Percentiles rank a stretch among this genome's conserved stretches.
These are phyloP conservation scores for Myoxocephalus aenaeus DNA, from an alignment of 2,797 vertebrate genomes.

Conservation along the genomic window DNA sequence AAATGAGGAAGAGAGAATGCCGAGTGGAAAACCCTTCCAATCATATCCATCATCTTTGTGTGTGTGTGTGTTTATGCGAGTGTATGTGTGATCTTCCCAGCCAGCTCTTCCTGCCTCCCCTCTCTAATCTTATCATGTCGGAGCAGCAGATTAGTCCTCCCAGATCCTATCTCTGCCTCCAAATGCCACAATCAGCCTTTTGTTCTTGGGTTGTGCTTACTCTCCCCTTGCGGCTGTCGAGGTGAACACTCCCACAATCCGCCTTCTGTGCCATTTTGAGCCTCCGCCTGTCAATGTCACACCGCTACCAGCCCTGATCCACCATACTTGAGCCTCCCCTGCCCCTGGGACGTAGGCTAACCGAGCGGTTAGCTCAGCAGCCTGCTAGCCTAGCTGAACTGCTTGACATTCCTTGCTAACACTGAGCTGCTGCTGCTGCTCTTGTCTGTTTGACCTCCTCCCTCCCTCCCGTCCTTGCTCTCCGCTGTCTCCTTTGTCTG, in stretches of 20 bases:
- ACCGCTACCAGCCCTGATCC: constrained; percentile 51
- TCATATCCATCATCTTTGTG: constrained; percentile 77
- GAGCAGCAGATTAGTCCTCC: constrained; percentile 83
- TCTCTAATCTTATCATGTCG: constrained; percentile 85
- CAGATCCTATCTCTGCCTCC: constrained; percentile 78
- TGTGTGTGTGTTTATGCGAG: constrained; percentile 38
- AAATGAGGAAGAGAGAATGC: constrained; percentile 63
- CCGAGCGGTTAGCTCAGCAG: constrained; percentile 72
- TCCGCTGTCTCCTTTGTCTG: constrained; percentile 67
- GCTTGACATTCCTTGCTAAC: constrained; percentile 77
- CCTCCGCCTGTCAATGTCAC: constrained; percentile 67
- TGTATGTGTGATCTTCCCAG: constrained; percentile 69
- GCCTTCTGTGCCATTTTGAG: constrained; percentile 62
- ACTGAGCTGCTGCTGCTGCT: constrained; percentile 44
- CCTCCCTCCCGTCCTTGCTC: constrained; percentile 15
- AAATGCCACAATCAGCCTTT: constrained; percentile 81
- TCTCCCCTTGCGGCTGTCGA: constrained; percentile 60
- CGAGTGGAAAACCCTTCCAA: constrained; percentile 80
- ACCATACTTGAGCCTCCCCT: constrained; percentile 43
- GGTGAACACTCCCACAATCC: constrained; percentile 64
- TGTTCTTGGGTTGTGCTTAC: constrained; percentile 71
- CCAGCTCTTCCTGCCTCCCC: constrained; percentile 77
- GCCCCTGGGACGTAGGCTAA: constrained; percentile 61
- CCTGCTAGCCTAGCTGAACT: constrained; percentile 65
- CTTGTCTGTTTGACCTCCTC: constrained; percentile 72